Conservation (phyloP, 2,113 vertebrate genomes). For the Xiphophorus couchianus region DNA sequence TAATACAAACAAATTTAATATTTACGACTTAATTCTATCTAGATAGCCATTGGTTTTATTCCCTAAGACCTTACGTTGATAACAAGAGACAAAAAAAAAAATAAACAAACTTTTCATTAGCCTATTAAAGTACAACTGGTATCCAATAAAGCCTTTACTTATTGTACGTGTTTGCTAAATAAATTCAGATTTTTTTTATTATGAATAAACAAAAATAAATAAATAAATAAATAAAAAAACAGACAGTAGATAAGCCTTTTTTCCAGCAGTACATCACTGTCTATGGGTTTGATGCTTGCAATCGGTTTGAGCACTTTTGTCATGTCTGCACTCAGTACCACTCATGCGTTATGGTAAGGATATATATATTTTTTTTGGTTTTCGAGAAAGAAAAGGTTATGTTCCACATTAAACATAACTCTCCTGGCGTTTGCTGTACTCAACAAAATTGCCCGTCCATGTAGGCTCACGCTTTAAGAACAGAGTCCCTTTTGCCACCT, state of each 20-base stretch:
- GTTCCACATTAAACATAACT: constrained; percentile 49
- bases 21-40: too few relatives aligned
- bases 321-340: constrained; percentile 37
- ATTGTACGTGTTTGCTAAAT: not conserved
- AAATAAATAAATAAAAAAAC: constrained; percentile 12
- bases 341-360: constrained; percentile 53
- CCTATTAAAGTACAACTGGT: not conserved
- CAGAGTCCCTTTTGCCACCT: constrained; percentile 64
- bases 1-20: too few relatives aligned
- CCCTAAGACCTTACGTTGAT: too few relatives aligned
- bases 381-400: constrained; percentile 20
- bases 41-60: too few relatives aligned
- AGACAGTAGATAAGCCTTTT: constrained; percentile 36
- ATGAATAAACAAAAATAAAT: constrained; percentile 1
- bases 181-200: not conserved
- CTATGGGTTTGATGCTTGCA: constrained; percentile 26
- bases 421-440: constrained; percentile 27
- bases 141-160: too few relatives aligned
- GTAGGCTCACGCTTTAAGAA: constrained; percentile 51
- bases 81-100: too few relatives aligned
- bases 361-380: constrained; percentile 33
- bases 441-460: constrained; percentile 24
- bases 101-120: not conserved
- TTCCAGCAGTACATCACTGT: constrained; percentile 10
- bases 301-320: constrained; percentile 29